Base-by-base conservation (phyloP, 37 sponge, comb jelly and placozoan genomes). In the Chondrilla cf. caribensis region DNA sequence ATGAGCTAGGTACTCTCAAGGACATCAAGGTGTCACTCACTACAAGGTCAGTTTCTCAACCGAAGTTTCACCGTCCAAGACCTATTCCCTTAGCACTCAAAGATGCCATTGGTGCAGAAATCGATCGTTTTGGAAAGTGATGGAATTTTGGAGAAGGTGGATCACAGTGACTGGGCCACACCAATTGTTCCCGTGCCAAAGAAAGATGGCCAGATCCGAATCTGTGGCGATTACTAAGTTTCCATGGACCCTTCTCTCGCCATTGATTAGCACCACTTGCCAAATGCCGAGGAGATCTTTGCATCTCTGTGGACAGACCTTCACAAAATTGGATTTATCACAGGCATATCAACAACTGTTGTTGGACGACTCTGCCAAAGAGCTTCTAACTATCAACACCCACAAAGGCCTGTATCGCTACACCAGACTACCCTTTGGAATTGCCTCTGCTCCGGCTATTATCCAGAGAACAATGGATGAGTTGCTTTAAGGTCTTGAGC, bases 181-280 rank as follows among this genome's bases (percentile, higher is more conserved):
- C 64, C 64, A 7, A 62, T 62, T 62, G 64, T 62, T n/a, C 64
- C 64, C 7, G 64, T 62, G 25, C 64, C 29, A 4, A 62, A 62
- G 64, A 62, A 64, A 21, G 82, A 82, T 35, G 82, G 82, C 17
- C 17, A 25, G 15, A 11, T 82, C 15, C 68, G 70, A 35, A 67
- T 82, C 25, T 82, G 68, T 65, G 82, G 82, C n/a, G 82, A 82
- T 38, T 82, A 82, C 54, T 19, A 38, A 25, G 82, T 37, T 6
- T 60, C 68, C 3, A 51, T 82, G 11, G 66, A 82, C 65, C 82
- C 82, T 14, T 14, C 43, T 39, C 70, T 82, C 3, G 70, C 60
- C 25, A 40, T 65, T 18, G 65, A 66, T 26, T 26, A 67, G 9
- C 65, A 82, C 24, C 82, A 70, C 2, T 32, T 82, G 54, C 82